These are phyloP conservation scores for Hippopotamus amphibius DNA, from an alignment of 2,113 vertebrate species.

Conservation along the genomic window DNA sequence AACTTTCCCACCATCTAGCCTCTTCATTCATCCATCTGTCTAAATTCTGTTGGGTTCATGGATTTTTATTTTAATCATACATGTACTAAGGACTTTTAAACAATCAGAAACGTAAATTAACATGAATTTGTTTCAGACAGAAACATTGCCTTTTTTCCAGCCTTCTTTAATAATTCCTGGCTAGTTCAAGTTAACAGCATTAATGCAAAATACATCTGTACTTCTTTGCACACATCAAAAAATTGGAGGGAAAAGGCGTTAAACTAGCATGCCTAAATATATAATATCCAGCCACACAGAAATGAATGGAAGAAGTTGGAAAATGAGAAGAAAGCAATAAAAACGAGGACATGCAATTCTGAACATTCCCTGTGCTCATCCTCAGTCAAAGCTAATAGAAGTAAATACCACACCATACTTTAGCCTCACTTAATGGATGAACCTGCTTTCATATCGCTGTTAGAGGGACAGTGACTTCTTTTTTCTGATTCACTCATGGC, in stretches of 20 bases:
- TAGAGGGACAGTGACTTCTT: constrained; percentile 77
- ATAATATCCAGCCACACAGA: constrained; percentile 85
- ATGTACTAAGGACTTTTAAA: constrained; percentile 23
- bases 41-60: neutral
- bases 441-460: constrained; percentile 87
- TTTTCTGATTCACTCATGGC: constrained; percentile 84
- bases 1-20: neutral
- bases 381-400: constrained; percentile 81
- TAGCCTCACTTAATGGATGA: constrained; percentile 82
- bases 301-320: constrained; percentile 85
- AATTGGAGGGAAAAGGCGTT: constrained; percentile 82
- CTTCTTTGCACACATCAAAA: constrained; percentile 90
- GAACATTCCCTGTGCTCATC: constrained; percentile 78
- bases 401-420: constrained; percentile 80
- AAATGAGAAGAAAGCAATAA: constrained; percentile 77
- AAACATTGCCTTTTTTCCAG: constrained; percentile 80
- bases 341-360: constrained; percentile 70
- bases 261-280: constrained; percentile 88
- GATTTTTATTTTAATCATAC: constrained; percentile 1
- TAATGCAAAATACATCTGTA: constrained; percentile 80
- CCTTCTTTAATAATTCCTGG: constrained; percentile 88
- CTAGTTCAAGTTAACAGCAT: constrained; percentile 82
- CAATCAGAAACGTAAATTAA: constrained; percentile 82
- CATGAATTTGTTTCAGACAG: constrained; percentile 85
- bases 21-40: neutral